Conservation (phyloP, 2,797 vertebrate genomes). For the Rhinella marina region DNA sequence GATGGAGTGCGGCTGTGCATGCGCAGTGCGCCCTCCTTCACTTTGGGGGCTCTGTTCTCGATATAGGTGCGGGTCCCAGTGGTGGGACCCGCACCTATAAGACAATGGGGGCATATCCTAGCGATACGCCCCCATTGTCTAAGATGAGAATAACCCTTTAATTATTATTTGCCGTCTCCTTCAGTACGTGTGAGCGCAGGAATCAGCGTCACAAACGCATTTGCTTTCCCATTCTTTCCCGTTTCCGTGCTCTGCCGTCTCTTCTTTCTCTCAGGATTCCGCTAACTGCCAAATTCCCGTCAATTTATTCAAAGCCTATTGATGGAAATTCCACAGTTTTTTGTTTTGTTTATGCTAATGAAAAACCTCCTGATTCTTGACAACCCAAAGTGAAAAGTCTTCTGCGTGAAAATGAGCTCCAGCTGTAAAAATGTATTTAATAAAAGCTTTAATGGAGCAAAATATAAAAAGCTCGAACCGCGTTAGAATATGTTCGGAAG, state of each 20-base stretch:
- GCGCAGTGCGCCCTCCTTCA: no score
- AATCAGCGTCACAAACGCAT: not conserved
- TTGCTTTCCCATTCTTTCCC: conserved; percentile 17
- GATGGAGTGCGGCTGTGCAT: no score
- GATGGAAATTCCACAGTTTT: conserved; percentile 78
- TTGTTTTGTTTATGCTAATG: conserved; percentile 79
- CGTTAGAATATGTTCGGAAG: not conserved
- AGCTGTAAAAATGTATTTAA: conserved; percentile 74
- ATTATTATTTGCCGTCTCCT: not conserved
- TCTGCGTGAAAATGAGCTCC: conserved; percentile 76
- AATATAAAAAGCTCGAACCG: not conserved
- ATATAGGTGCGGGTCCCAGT: no score
- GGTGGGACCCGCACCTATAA: no score
- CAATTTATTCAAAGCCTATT: conserved; percentile 76
- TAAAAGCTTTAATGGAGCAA: conserved; percentile 40
- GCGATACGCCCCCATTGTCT: no score
- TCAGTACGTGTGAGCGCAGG: not conserved
- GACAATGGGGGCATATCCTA: no score
- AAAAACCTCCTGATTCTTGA: conserved; percentile 73
- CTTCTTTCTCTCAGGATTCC: conserved; percentile 23
- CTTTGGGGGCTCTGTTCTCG: no score
- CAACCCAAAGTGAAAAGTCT: conserved; percentile 74
- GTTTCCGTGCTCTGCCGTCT: not conserved
- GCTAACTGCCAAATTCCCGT: conserved; percentile 74
- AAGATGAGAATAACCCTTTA: no score